Evolutionary conservation across 2,113 vertebrate species (phyloP).

Genomic region (Alethe diademata): DNA sequence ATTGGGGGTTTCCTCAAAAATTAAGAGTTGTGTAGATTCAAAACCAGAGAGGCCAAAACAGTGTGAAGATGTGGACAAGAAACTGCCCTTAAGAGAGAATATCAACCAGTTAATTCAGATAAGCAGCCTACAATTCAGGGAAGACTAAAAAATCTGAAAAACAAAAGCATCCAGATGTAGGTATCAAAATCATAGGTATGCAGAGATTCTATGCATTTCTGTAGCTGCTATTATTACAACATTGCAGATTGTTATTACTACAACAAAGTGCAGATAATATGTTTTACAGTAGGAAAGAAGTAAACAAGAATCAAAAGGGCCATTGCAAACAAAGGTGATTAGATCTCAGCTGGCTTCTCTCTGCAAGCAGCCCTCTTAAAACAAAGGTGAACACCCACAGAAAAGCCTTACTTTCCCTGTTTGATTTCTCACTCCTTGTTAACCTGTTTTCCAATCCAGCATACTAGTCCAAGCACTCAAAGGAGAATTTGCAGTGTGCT

Average conservation of each 20-base stretch:
- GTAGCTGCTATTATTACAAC: background rate
- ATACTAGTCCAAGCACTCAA: slow-evolving; percentile 33
- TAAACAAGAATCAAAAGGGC: background rate
- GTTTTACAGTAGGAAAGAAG: background rate
- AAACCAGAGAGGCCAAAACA: background rate
- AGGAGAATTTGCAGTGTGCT: slow-evolving; percentile 41
- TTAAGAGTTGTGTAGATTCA: background rate
- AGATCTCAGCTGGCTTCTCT: slow-evolving; percentile 31
- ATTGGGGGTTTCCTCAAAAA: background rate
- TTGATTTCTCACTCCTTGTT: slow-evolving; percentile 1
- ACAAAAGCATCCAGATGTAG: background rate
- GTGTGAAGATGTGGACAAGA: background rate
- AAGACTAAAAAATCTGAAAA: background rate
- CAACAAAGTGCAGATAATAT: background rate
- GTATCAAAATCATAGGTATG: background rate
- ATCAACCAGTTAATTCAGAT: background rate
- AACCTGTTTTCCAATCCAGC: background rate
- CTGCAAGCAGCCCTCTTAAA: slow-evolving; percentile 13
- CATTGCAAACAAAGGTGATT: slow-evolving; percentile 29
- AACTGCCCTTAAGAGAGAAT: background rate
- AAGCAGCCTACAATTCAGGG: background rate
- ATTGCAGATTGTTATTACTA: background rate
- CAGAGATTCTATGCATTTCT: background rate
- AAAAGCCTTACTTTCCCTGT: background rate
- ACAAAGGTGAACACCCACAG: background rate